phyloP scores from a whole-genome alignment of 2,888 invertebrate genomes.

The Diaphora mendica region DNA sequence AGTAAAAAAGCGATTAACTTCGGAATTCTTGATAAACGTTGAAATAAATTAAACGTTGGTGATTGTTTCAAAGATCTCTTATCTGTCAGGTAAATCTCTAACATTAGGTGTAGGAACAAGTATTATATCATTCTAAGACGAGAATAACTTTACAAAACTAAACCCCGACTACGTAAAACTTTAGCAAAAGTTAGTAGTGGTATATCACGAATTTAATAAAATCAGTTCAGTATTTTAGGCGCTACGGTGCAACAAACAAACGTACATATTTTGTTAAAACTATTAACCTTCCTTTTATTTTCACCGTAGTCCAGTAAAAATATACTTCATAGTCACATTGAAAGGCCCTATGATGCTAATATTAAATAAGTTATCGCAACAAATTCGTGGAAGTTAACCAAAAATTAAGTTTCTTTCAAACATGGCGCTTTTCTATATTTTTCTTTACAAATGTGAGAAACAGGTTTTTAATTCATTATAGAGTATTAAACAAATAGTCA shows the following conservation, averaged over 20 bases:
- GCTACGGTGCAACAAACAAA: too few species aligned
- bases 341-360: not conserved
- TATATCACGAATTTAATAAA: too few species aligned
- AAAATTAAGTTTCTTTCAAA: not conserved
- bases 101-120: not conserved
- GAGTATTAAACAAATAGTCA: too few species aligned
- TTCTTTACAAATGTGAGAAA: not conserved
- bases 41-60: slow-evolving; percentile 33
- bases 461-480: too few species aligned
- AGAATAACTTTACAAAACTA: too few species aligned
- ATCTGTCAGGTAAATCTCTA: slow-evolving; percentile 7
- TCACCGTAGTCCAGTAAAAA: too few species aligned
- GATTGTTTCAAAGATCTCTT: slow-evolving; percentile 26
- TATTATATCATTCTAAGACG: not conserved
- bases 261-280: too few species aligned
- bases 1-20: slow-evolving; percentile 51
- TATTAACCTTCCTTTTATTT: too few species aligned
- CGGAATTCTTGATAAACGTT: slow-evolving; percentile 37
- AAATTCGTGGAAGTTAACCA: not conserved
- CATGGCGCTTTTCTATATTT: not conserved
- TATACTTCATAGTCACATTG: not conserved
- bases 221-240: too few species aligned
- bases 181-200: too few species aligned
- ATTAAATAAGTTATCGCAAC: not conserved
- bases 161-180: too few species aligned